phyloP scores from a whole-genome alignment of 2,797 vertebrate genomes.

The Molossus molossus region DNA sequence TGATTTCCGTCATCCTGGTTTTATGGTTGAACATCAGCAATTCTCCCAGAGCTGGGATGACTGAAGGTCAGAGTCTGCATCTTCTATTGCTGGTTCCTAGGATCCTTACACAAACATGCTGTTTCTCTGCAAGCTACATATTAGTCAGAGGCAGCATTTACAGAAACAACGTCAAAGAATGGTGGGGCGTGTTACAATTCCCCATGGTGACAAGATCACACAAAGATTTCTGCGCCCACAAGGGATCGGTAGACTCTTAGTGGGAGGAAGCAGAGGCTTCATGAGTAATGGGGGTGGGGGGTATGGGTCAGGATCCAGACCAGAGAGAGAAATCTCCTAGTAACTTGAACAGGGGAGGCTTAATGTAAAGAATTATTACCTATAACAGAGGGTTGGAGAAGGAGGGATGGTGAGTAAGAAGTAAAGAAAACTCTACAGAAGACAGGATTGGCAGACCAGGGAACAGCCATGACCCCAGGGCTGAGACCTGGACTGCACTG shows the following conservation, averaged over 20 bases:
- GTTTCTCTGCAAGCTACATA: not conserved
- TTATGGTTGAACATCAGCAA: no score
- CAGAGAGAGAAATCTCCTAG: not conserved
- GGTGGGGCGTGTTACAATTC: not conserved
- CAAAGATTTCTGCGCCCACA: no score
- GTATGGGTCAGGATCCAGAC: not conserved
- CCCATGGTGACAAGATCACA: not conserved
- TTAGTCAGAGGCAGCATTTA: not conserved
- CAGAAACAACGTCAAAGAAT: not conserved
- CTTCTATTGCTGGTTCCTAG: not conserved
- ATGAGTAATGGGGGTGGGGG: not conserved
- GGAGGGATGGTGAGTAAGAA: not conserved
- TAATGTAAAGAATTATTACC: not conserved
- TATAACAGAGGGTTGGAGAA: not conserved
- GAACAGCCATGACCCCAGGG: not conserved
- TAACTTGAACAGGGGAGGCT: not conserved
- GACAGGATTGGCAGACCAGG: no score
- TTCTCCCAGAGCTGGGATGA: no score
- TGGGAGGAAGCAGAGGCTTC: fast-evolving
- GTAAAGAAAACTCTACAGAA: not conserved
- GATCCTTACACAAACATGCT: not conserved
- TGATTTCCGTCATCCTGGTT: no score
- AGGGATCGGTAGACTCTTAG: not conserved
- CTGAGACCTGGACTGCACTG: not conserved
- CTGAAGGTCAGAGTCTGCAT: no score